Base-by-base conservation (phyloP, 2,888 invertebrate species). In the Plagodis pulveraria region DNA sequence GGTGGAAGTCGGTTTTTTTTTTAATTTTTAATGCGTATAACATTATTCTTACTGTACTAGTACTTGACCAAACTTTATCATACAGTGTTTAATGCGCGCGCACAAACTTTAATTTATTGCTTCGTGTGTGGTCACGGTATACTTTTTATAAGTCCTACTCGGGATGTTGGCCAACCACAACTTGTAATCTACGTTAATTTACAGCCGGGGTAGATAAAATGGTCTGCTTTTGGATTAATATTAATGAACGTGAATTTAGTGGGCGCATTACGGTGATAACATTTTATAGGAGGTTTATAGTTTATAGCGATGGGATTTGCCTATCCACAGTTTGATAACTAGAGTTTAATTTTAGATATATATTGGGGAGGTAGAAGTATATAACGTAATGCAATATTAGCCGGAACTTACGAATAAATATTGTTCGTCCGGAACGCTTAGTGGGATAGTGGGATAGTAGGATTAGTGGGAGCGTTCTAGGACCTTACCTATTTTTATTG, bases 101-200 rank as follows among this genome's bases (percentile, higher is more conserved):
- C 52, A 36, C 51, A 47, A 50, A 62, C 63, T 68, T 69, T 65
- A 70, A 70, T 69, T 66, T 65, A 66, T 63, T 59, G 50, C 86
- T 56, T 72, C 82, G 84, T 87, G 87, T 86, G 88, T 86, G 88
- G 88, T 73, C 87, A 77, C 60, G 72, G 71, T 58, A 70, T 64
- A 65, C 59, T 55, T 67, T 64, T 77, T 73, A 67, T 66, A 77
- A 73, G 66, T 77, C 74, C 73, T 73, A 69, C 62, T 65, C 75
- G 80, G 76, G 79, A 80, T 80, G 81, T 86, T 82, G 80, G 78
- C 77, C 67, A 80, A 86, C 84, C 81, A 66, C 76, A 73, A 67
- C 62, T 66, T 70, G 62, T 76, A 77, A 67, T 69, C 69, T 53
- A 56, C 54, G 58, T 73, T 78, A 85, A 87, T 87, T 87, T 87